Evolutionary conservation across 2,797 vertebrate genomes (phyloP).

Genomic region (Chiroxiphia lanceolata): DNA sequence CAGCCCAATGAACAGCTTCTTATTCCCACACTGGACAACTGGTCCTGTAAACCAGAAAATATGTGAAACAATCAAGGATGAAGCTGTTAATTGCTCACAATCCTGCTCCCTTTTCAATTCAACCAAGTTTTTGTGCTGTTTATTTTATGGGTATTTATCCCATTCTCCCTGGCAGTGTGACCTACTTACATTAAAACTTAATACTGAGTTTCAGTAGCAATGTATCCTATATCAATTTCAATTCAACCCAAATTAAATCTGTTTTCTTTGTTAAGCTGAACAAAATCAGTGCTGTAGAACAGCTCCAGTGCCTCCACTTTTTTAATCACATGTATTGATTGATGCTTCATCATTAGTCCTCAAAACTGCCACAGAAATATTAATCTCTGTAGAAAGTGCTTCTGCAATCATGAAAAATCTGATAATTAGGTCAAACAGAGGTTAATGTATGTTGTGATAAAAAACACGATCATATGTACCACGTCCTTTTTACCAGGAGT

Average conservation of each 20-base stretch:
- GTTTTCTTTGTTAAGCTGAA: not conserved
- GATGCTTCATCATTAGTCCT: not conserved
- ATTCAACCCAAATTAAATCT: not conserved
- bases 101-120: not conserved
- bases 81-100: not conserved
- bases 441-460: not conserved
- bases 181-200: not conserved
- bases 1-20: not conserved
- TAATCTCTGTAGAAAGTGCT: not conserved
- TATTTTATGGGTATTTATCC: not conserved
- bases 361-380: not conserved
- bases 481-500: not conserved
- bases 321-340: not conserved
- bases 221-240: not conserved
- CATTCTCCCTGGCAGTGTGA: not conserved
- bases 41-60: not conserved
- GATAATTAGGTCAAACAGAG: not conserved
- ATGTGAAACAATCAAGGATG: rapidly evolving
- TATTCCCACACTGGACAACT: not conserved
- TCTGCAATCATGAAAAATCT: not conserved
- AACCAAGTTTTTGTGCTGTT: not conserved
- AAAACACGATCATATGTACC: not conserved
- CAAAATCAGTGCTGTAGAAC: not conserved
- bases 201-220: not conserved
- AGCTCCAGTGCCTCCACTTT: not conserved